phyloP scores from a whole-genome alignment of 2,113 vertebrate genomes.

The Upupa epops region DNA sequence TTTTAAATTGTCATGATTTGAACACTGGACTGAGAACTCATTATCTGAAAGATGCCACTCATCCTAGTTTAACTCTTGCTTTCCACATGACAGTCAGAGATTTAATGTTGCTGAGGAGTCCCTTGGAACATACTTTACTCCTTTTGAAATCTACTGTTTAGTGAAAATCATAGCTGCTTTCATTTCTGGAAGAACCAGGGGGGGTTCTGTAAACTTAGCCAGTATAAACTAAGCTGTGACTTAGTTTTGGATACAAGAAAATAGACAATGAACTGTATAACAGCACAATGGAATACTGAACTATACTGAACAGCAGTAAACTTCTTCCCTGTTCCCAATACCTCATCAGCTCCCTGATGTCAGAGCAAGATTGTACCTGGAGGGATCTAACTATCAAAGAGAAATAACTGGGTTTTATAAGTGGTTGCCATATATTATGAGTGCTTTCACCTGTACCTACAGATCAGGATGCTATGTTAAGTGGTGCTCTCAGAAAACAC shows the following conservation, averaged over 20 bases:
- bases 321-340: background rate
- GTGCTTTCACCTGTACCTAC: background rate
- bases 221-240: background rate
- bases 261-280: background rate
- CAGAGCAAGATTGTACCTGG: background rate
- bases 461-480: background rate
- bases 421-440: background rate
- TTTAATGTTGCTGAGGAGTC: background rate
- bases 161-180: background rate
- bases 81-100: background rate
- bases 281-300: background rate
- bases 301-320: background rate
- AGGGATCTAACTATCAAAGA: background rate
- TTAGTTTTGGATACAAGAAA: background rate
- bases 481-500: background rate
- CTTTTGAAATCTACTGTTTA: background rate
- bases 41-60: background rate
- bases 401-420: background rate
- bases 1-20: rapidly evolving
- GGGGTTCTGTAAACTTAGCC: background rate
- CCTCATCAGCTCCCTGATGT: background rate
- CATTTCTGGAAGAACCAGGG: background rate
- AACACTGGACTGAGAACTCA: background rate
- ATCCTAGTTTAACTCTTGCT: background rate
- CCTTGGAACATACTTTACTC: background rate